Evolutionary conservation across 2,888 invertebrate species (phyloP).

Genomic region (Drosophila yooni): DNA sequence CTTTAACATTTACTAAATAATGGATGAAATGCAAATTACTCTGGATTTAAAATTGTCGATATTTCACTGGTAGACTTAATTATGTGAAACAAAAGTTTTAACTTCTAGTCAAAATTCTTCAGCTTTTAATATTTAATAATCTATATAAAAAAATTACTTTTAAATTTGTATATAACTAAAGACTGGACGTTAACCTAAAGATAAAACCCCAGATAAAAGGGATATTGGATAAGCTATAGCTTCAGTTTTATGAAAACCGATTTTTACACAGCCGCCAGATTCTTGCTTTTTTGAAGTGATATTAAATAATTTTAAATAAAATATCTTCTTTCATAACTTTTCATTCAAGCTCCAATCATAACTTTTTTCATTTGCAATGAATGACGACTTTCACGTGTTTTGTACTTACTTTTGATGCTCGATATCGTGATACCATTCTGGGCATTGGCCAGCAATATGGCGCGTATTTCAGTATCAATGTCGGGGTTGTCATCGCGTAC

Average conservation of each 20-base stretch:
- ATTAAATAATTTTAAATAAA: background rate
- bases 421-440: constrained; percentile 83
- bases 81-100: background rate
- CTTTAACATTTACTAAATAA: no score
- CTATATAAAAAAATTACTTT: background rate
- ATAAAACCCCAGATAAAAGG: background rate
- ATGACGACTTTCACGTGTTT: background rate
- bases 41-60: background rate
- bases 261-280: background rate
- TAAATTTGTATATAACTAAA: background rate
- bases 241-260: background rate
- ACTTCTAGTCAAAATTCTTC: background rate
- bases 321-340: background rate
- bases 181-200: background rate
- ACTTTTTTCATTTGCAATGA: background rate
- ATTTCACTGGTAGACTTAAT: background rate
- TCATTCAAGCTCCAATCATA: background rate
- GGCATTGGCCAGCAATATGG: constrained; percentile 82
- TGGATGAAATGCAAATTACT: no score
- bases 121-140: background rate
- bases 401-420: constrained; percentile 80
- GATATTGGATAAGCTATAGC: background rate
- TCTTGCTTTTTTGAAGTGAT: background rate
- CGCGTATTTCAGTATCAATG: constrained; percentile 80
- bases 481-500: constrained; percentile 80